Base-by-base conservation (phyloP, 1,140 invertebrate genomes). In the Lepidotrigona ventralis region DNA sequence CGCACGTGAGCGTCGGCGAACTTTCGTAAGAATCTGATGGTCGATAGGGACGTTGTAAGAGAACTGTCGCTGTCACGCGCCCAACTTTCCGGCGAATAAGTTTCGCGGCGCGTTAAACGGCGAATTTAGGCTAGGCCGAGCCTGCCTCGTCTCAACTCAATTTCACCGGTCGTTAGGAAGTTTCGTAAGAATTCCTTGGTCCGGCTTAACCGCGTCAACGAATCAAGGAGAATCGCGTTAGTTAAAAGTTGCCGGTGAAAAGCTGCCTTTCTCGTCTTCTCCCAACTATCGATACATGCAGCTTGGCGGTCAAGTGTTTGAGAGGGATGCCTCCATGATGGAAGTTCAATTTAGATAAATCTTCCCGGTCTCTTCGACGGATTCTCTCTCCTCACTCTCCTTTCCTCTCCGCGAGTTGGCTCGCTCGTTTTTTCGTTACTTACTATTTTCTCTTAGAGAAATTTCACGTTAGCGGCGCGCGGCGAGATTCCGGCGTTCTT, bases 191-290 rank as follows among this genome's bases (percentile, higher is more conserved):
- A 79, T 79, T 64, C 46, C 23, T 26, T 8, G 39, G 66, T 70
- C 66, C 39, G 51, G 68, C 54, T 71, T 79, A 71, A 79, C 66
- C 68, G 78, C 63, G 46, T 78, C 63, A 46, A 68, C 73, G 33
- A 63, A 76, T 76, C 73, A 63, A 63, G n/a, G 73, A 21, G 68
- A 78, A 78, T 78, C 29, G 76, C 14, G 51, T 78, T 77, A 77
- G 39, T 77, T 78, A 66, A 77, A 64, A 77, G 39, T 77, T 54
- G 39, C 39, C 17, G 17, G 2, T 23, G 39, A 46, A n/a, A 46
- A 46, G 39, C 26, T 26, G 15, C 33, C 12, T 19, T n/a, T 56
- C 54, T 75, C 29, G 73, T 54, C n/a, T 21, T 64, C 58, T n/a
- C 8, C 33, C 15, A 5, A 8, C 39, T 46, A 46, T 60, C 46